Base-by-base conservation (phyloP, 92 coral and sea anemone genomes). In the Siderastrea siderea region DNA sequence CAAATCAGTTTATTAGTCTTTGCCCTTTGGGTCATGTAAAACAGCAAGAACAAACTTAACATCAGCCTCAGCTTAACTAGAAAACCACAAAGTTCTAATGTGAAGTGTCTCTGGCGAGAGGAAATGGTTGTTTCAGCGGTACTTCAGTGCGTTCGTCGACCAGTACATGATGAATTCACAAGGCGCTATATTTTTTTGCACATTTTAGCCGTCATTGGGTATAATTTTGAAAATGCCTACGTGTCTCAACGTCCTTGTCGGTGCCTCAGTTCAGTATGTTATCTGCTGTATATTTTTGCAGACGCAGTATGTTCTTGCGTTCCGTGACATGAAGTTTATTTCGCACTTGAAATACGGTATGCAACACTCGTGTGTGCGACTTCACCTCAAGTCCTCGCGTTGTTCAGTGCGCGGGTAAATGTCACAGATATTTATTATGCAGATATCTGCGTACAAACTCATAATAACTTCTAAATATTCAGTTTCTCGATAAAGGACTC, bases 1-100 rank as follows among this genome's bases (percentile, higher is more conserved):
- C 10, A 4, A 44, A 17, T 26, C 50, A 68, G 74, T 44, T 8
- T 26, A 26, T 26, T 46, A 45, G 74, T 68, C 50, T 49, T 43
- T 73, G 87, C 80, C 80, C 87, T 47, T 13, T 74, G 48, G 87
- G 87, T 84, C 87, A 84, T 38, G n/a, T 11, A 61, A 16, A 83
- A 74, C 73, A 63, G 63, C 73, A 6, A 69, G 67, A 57, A 58
- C 78, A 57, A 82, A 57, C 69, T 57, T 73, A 47, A 47, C 62
- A 61, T 50, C 71, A 60, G 44, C 50, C 51, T 84, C 47, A 44
- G 73, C 72, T 82, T 71, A 82, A 70, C 51, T 15, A 63, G 79
- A 84, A 74, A 73, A 73, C 82, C 69, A 15, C 82, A 59, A 59
- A 59, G 14, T 47, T 49, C 14, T 55, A 74, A 17, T 46, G 5